Evolutionary conservation across 2,113 vertebrate genomes (phyloP), one percentile per base, ranked within the genome.

Genomic region (Ceyx melanurus): DNA sequence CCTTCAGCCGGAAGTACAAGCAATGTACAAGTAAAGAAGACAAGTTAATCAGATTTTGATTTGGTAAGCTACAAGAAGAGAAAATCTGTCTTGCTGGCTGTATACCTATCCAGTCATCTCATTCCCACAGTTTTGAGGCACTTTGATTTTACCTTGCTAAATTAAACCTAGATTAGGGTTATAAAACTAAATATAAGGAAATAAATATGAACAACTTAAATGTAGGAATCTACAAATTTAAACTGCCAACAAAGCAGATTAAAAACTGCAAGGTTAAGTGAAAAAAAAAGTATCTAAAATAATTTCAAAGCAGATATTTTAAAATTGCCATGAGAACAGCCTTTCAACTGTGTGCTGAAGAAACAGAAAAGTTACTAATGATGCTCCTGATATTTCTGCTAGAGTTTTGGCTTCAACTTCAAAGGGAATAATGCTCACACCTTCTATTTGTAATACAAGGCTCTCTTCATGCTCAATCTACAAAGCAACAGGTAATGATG

Each of bases 301-400:
- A 42, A 80, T 95, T 94, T 96, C 75, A 95, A 93, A 93, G 85
- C n/a, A 71, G 43, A 19, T 60, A 18, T 77, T 93, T 92, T 78
- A 80, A 95, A 93, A 95, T 82, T 92, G 16, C 61, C 53, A 65
- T 91, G 94, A 68, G 89, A 92, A 84, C 79, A 96, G 75, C 67
- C 87, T 94, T 96, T 95, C 75, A 83, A 77, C 72, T 75, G 53
- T 79, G 53, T 60, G 46, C 67, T 82, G 86, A 85, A 88, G 84
- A 86, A 89, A 88, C 9, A 26, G 56, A 20, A 58, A 95, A 91
- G 92, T 88, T 86, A 64, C 79, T 95, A 96, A 96, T 81, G 91
- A 92, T 77, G 40, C n/a, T 86, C 40, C 87, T 78, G 72, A 45
- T 86, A 89, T 50, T 91, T 89, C 75, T 89, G 23, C 43, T 66